Percentiles rank a stretch among this genome's conserved stretches.
These are phyloP conservation scores for Cheilinus undulatus DNA, from an alignment of 2,113 vertebrate genomes.

Conservation along the genomic window DNA sequence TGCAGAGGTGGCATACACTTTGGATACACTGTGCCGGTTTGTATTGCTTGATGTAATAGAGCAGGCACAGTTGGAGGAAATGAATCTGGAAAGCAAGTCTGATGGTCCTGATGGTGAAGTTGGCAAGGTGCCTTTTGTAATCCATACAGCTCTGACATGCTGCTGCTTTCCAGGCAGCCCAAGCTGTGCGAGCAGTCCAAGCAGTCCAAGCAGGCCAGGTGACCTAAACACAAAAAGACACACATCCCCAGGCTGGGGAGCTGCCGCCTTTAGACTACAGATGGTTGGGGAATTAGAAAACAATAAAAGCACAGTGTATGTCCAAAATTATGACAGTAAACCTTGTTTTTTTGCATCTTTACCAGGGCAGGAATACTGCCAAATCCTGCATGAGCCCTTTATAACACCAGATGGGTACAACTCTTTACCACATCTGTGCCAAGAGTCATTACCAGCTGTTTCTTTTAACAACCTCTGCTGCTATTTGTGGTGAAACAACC, in stretches of 20 bases:
- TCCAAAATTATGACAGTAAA: background rate
- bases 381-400: background rate
- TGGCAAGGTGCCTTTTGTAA: conserved; percentile 49
- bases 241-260: conserved; percentile 1
- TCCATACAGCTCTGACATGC: conserved; percentile 49
- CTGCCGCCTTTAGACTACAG: background rate
- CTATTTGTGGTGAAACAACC: background rate
- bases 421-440: background rate
- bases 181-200: conserved; percentile 26
- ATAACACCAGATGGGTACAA: background rate
- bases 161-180: conserved; percentile 32
- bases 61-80: conserved; percentile 51
- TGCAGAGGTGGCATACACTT: background rate
- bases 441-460: background rate
- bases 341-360: background rate
- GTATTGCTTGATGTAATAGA: conserved; percentile 31
- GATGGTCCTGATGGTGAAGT: conserved; percentile 50
- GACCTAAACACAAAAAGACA: conserved; percentile 31
- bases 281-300: conserved; percentile 5
- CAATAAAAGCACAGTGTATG: background rate
- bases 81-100: conserved; percentile 37
- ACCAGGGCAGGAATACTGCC: background rate
- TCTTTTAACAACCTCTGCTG: background rate
- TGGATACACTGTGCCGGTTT: conserved; percentile 16
- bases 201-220: conserved; percentile 20